phyloP scores from a whole-genome alignment of 1,140 invertebrate species.

The Orussus abietinus region DNA sequence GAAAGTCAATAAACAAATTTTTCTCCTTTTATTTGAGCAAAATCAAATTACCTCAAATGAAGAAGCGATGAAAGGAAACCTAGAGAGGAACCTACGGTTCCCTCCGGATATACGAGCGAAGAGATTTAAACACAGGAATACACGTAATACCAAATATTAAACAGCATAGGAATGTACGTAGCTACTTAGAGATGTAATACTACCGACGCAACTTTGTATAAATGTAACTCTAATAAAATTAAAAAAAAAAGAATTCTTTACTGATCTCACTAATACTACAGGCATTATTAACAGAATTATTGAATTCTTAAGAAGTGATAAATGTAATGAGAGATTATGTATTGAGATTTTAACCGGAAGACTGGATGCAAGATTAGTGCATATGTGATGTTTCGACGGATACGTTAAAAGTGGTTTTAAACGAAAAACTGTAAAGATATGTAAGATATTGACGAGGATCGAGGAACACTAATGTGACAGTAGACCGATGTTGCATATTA shows the following conservation, averaged over 20 bases:
- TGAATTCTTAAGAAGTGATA: slow-evolving; percentile 22
- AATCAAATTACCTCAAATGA: slow-evolving; percentile 53
- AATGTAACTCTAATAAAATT: slow-evolving; percentile 40
- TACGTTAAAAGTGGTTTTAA: slow-evolving; percentile 13
- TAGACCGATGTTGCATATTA: slow-evolving; percentile 1
- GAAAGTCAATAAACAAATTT: slow-evolving; percentile 52
- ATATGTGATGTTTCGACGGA: slow-evolving; percentile 31
- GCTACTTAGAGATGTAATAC: slow-evolving; percentile 26
- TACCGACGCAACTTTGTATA: slow-evolving; percentile 40
- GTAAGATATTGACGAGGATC: slow-evolving; percentile 27
- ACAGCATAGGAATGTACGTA: slow-evolving; percentile 34
- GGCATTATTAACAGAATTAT: slow-evolving; percentile 22
- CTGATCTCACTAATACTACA: slow-evolving; percentile 43
- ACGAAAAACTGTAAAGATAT: slow-evolving; percentile 30
- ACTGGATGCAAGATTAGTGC: slow-evolving; percentile 28
- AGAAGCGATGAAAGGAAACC: slow-evolving; percentile 28
- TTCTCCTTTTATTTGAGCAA: slow-evolving; percentile 51
- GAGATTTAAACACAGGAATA: slow-evolving; percentile 13
- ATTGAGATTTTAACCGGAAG: slow-evolving; percentile 30
- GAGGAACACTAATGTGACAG: slow-evolving; percentile 11
- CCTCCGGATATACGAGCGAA: too few relatives aligned
- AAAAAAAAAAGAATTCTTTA: slow-evolving; percentile 29
- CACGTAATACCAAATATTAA: slow-evolving; percentile 47
- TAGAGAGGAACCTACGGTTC: slow-evolving; percentile 10
- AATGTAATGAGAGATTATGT: slow-evolving; percentile 27